Conservation (phyloP, 2,888 invertebrate species). For the Leptinotarsa juncta region DNA sequence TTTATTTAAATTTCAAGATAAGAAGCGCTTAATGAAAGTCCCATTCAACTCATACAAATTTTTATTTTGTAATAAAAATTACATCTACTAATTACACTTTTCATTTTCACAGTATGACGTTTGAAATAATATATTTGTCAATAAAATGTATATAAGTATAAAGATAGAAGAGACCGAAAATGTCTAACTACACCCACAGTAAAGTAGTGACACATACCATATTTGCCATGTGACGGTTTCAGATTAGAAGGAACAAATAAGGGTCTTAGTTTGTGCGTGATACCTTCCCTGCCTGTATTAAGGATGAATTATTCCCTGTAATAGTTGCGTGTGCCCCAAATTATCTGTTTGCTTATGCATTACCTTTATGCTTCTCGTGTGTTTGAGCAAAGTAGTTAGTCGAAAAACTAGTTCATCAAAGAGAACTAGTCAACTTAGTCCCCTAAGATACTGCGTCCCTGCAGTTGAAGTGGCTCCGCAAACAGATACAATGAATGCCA, state of each 20-base stretch:
- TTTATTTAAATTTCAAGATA: too few species aligned
- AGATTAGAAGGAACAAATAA: not conserved
- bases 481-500: not conserved
- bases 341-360: conserved; percentile 19
- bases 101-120: too few species aligned
- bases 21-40: too few species aligned
- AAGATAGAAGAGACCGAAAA: not conserved
- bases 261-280: conserved; percentile 2
- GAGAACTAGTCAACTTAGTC: not conserved
- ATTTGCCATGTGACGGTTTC: not conserved
- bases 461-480: not conserved
- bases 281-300: not conserved
- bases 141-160: too few species aligned
- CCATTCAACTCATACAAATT: too few species aligned
- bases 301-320: conserved; percentile 3
- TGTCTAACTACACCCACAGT: not conserved
- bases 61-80: too few species aligned
- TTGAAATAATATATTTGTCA: too few species aligned
- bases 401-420: not conserved
- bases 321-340: conserved; percentile 6
- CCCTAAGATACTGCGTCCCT: not conserved
- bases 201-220: not conserved
- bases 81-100: too few species aligned
- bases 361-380: conserved; percentile 15
- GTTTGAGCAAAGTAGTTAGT: not conserved